Base-by-base conservation (phyloP, 2,797 vertebrate genomes). In the Salmo trutta region DNA sequence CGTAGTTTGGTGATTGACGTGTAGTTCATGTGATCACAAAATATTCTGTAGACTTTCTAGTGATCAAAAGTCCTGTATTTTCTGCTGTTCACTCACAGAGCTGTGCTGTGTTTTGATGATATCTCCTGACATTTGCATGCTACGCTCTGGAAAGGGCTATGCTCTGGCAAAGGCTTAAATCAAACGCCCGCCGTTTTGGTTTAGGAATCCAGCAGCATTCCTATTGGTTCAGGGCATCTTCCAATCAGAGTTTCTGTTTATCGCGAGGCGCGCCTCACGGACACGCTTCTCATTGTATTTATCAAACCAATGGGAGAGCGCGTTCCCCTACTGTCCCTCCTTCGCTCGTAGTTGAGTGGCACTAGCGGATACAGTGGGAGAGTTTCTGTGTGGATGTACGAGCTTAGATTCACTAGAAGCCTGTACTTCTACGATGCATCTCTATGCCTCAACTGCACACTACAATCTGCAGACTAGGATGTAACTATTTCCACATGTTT, bases 231-330 rank as follows among this genome's bases (percentile, higher is more conserved):
- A 47, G 41, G 8, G 78, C 83, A n/a, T 51, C 93, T 90, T 89
- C 97, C 95, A 95, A 97, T 97, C 27, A 92, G 81, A 85, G 88
- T 78, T 81, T 81, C 89, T 95, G 94, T 96, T 96, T 95, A 94
- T 94, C 92, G 93, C 86, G 82, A 90, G 93, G 91, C 90, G 93
- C 93, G 93, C 93, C 93, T 95, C 95, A 96, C 94, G 95, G 96
- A 95, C 95, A 95, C 92, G 93, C 93, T 94, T 94, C 93, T 95
- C 90, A 91, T 92, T 90, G 93, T 93, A 91, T 93, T 89, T 88
- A 93, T 89, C 91, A 93, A 93, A 91, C 96, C 97, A 97, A 97
- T 96, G 92, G 95, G 93, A 89, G 91, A 87, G 87, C 93, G 78
- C 82, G 90, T 90, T 91, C 92, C 88, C 91, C 71, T 81, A n/a